Base-by-base conservation (phyloP, 92 coral and sea anemone genomes). In the Parazoanthus darwini region DNA sequence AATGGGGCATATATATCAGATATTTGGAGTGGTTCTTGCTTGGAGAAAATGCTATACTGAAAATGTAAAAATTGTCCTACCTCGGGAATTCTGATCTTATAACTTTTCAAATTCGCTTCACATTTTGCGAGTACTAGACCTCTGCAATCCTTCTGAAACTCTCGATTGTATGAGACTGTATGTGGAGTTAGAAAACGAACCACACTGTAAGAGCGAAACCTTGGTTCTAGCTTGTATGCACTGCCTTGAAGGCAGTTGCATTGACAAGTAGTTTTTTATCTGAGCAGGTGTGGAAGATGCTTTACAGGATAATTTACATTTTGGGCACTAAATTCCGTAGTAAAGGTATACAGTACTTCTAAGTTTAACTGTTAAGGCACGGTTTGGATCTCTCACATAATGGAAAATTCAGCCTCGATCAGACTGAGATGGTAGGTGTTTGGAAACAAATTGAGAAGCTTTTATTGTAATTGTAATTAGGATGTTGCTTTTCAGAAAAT, bases 361-460 rank as follows among this genome's bases (percentile, higher is more conserved):
- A 67, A 67, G 73, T 67, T 67, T 67, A 67, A 67, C 73, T 67
- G 73, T 67, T 67, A 67, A 13, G 73, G 73, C 73, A 67, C 73
- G 23, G 22, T 67, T 67, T 15, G 73, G 23, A 67, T 67, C 73
- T 67, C 73, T 67, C 73, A 67, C 22, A 67, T 67, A 67, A 10
- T 67, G 73, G 73, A 10, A 67, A 67, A 67, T 10, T 67, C 73
- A 67, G 73, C 73, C 73, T 67, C 73, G 73, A 67, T 67, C 73
- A 67, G 73, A 67, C 73, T 67, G 73, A 67, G 73, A 67, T 67
- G 22, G 73, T 67, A 67, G 73, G 73, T 67, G 73, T 67, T 67
- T 67, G 73, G 73, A 67, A 15, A 67, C 73, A 67, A 1, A 67
- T 67, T 67, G 73, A 67, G 73, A 67, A 67, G 73, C 73, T 67